These are phyloP conservation scores for Oxyura jamaicensis DNA, from an alignment of 2,113 vertebrate genomes.

Conservation along the genomic window DNA sequence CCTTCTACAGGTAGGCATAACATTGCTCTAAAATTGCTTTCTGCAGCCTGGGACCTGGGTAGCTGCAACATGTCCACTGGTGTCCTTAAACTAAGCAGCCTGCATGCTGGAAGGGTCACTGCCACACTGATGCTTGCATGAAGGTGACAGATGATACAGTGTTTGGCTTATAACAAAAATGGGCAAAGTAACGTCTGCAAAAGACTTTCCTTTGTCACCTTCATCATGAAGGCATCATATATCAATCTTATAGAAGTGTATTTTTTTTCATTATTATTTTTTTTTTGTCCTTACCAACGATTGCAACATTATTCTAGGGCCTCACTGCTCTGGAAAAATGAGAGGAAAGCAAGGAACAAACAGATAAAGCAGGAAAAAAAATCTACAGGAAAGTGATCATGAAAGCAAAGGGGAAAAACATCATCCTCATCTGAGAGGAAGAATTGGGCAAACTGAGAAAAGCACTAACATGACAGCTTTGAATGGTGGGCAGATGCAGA, in stretches of 20 bases:
- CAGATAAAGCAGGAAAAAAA: background rate
- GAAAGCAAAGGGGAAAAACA: background rate
- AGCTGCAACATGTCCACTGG: background rate
- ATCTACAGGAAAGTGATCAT: background rate
- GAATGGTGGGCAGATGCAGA: background rate
- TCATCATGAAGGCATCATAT: background rate
- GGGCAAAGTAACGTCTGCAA: background rate
- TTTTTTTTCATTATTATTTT: no score
- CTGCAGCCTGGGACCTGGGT: background rate
- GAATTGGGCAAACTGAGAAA: background rate
- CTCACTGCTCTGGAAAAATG: background rate
- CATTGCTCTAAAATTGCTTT: background rate
- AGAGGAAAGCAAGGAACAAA: background rate
- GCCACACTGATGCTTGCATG: background rate
- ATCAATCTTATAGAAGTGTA: background rate
- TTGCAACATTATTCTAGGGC: rapidly evolving
- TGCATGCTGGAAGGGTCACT: background rate
- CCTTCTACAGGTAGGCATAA: background rate
- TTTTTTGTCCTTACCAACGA: background rate
- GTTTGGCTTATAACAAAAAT: background rate
- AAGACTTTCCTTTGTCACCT: background rate
- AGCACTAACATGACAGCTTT: background rate
- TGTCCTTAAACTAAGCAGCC: background rate
- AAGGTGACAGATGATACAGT: background rate
- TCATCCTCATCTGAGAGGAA: background rate